Evolutionary conservation across 2,797 vertebrate genomes (phyloP).

Genomic region (Ficedula albicollis): DNA sequence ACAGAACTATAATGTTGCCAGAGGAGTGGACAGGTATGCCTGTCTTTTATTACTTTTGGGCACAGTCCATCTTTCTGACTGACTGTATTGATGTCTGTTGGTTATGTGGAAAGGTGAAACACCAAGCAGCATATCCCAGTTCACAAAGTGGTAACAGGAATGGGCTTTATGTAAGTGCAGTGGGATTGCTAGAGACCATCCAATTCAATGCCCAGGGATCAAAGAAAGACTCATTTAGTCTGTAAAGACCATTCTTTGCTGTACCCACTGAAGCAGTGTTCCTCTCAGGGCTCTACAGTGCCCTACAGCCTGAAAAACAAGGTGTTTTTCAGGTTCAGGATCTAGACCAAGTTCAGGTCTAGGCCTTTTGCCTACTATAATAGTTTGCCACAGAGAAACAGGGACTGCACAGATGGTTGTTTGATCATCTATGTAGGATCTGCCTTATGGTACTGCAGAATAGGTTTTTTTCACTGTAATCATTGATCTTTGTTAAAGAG

Average conservation of each 20-base stretch:
- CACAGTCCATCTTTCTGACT: not conserved
- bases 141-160: not conserved
- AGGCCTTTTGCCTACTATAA: not conserved
- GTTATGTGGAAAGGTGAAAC: not conserved
- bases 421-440: not conserved
- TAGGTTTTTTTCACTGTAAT: not conserved
- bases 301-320: not conserved
- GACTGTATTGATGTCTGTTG: not conserved
- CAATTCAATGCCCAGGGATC: not conserved
- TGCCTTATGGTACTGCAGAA: not conserved
- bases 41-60: not conserved
- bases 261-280: not conserved
- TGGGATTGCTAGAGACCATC: not conserved
- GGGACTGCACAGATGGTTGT: not conserved
- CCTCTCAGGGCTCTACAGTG: not conserved
- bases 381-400: not conserved
- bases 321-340: not conserved
- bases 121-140: not conserved
- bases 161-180: not conserved
- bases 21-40: not conserved
- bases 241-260: not conserved
- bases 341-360: not conserved
- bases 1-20: not conserved
- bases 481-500: constrained; percentile 32
- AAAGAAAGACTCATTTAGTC: not conserved